phyloP scores from a whole-genome alignment of 1,140 invertebrate genomes.

The Drosophila prosaltans region DNA sequence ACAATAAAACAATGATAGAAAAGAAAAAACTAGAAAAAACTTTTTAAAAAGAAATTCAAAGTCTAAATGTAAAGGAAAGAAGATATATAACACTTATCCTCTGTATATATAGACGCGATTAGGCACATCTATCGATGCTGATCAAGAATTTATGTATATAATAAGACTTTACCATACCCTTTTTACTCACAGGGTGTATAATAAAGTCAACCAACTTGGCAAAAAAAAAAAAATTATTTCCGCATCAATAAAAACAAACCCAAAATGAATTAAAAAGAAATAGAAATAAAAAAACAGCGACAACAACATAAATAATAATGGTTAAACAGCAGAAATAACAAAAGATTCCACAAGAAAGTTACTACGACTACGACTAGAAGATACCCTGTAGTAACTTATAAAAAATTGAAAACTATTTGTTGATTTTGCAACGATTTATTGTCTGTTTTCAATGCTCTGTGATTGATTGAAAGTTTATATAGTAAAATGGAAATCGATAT shows the following conservation, averaged over 20 bases:
- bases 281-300: conserved; percentile 43
- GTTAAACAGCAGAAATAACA: not conserved
- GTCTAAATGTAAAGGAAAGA: too few relatives aligned
- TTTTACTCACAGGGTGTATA: not conserved
- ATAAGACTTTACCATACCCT: not conserved
- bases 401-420: not conserved
- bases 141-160: not conserved
- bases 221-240: conserved; percentile 48
- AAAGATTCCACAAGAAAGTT: not conserved
- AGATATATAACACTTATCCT: too few relatives aligned
- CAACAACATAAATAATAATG: conserved; percentile 29
- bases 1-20: too few relatives aligned
- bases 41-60: too few relatives aligned
- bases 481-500: not conserved
- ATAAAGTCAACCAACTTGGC: conserved; percentile 24
- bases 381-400: not conserved
- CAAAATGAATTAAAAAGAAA: conserved; percentile 13
- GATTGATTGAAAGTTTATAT: not conserved
- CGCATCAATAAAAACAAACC: conserved; percentile 57
- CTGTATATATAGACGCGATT: too few relatives aligned
- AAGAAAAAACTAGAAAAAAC: too few relatives aligned
- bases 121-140: too few relatives aligned
- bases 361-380: not conserved
- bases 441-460: too few relatives aligned
- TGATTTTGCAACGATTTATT: not conserved